phyloP scores from a whole-genome alignment of 1,140 invertebrate species.

The Drosophila quadrilineata region DNA sequence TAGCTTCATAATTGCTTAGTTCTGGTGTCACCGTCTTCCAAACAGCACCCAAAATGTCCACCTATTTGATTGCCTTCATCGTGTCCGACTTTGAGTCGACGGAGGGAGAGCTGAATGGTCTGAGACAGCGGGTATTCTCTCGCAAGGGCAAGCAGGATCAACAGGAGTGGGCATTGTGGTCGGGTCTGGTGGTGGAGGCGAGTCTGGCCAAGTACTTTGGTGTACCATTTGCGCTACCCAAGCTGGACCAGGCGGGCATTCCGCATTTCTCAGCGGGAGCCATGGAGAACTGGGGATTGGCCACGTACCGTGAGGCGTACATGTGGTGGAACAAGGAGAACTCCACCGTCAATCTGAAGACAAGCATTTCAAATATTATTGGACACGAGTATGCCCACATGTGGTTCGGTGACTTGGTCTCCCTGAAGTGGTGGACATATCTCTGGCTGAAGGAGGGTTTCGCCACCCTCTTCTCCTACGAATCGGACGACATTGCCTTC shows the following conservation, averaged over 20 bases:
- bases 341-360: conserved; percentile 72
- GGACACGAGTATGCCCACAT: conserved; percentile 86
- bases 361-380: conserved; percentile 83
- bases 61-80: conserved; percentile 89
- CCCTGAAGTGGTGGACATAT: conserved; percentile 84
- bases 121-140: conserved; percentile 57
- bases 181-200: conserved; percentile 49
- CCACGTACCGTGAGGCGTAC: conserved; percentile 69
- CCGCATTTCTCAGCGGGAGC: conserved; percentile 71
- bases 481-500: conserved; percentile 81
- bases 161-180: conserved; percentile 52
- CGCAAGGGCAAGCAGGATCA: conserved; percentile 55
- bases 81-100: conserved; percentile 85
- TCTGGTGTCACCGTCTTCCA: conserved; percentile 56
- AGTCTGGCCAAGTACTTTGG: conserved; percentile 53
- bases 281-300: conserved; percentile 77
- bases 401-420: conserved; percentile 88
- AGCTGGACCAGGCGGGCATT: conserved; percentile 68
- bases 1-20: too few relatives aligned
- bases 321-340: conserved; percentile 62
- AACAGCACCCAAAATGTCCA: conserved; percentile 82
- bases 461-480: conserved; percentile 82
- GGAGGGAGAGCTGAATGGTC: conserved; percentile 62
- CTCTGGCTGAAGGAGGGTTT: conserved; percentile 83
- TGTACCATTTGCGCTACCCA: conserved; percentile 55